Conservation (phyloP, 64 coral and sea anemone genomes). For the Dendronephthya gigantea region DNA sequence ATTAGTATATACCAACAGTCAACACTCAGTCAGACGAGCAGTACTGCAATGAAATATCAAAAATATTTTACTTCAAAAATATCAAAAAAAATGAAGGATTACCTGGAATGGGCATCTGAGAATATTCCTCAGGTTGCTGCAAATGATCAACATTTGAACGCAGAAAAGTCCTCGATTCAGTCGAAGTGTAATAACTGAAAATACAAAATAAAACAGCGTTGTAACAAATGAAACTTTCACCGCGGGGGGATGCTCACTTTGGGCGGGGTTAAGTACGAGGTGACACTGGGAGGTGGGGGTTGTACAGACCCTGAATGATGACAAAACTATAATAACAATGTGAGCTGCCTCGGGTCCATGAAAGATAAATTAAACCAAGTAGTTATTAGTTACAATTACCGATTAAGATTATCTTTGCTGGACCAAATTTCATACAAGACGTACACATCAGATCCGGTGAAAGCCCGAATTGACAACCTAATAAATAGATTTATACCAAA, state of each 20-base stretch:
- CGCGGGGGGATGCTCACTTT: too few species aligned
- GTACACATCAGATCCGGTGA: background rate
- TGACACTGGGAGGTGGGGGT: too few species aligned
- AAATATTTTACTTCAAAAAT: too few species aligned
- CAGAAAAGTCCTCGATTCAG: background rate
- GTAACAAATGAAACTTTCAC: background rate
- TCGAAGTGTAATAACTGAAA: background rate
- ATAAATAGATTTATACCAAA: background rate
- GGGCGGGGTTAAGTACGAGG: too few species aligned
- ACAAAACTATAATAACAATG: too few species aligned
- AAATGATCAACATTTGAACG: background rate
- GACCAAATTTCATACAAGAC: slow-evolving; percentile 4
- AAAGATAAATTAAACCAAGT: too few species aligned
- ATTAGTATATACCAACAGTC: too few species aligned
- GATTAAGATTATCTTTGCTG: background rate
- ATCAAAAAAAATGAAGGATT: too few species aligned
- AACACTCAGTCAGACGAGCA: background rate
- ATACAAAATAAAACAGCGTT: background rate
- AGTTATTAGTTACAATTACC: too few species aligned
- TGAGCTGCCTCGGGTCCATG: too few species aligned
- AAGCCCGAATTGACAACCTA: background rate
- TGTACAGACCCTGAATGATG: too few species aligned
- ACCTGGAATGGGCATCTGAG: slow-evolving; percentile 9
- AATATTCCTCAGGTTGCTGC: slow-evolving; percentile 6
- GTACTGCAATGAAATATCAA: too few species aligned